Evolutionary conservation across 2,113 vertebrate genomes (phyloP).

Genomic region (Anseranas semipalmata): DNA sequence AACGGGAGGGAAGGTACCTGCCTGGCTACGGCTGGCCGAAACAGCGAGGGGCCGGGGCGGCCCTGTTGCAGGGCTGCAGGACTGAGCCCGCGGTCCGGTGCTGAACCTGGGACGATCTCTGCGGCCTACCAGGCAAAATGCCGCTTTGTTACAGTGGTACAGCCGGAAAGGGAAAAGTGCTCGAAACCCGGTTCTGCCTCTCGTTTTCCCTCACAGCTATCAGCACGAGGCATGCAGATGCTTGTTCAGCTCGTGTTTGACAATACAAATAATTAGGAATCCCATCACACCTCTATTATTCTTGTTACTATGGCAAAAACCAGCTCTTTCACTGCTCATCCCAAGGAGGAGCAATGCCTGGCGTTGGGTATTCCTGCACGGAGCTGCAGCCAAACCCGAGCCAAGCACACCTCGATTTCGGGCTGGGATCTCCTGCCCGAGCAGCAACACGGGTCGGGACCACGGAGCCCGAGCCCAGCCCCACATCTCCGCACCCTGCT

Average conservation of each 20-base stretch:
- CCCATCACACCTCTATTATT: background rate
- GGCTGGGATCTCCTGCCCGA: background rate
- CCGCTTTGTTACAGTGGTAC: background rate
- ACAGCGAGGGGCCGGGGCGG: accelerated
- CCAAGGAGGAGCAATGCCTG: too few species aligned
- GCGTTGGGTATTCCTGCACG: background rate
- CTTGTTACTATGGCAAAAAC: background rate
- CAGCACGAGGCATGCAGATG: background rate
- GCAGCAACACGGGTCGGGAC: accelerated
- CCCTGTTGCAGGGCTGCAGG: too few species aligned
- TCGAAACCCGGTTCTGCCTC: background rate
- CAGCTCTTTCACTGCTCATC: background rate
- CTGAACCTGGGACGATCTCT: background rate
- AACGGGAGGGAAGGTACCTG: too few species aligned
- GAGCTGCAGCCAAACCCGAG: background rate
- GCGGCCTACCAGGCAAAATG: background rate
- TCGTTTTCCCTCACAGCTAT: background rate
- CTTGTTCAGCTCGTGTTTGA: background rate
- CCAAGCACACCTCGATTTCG: background rate
- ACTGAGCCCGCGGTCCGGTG: background rate
- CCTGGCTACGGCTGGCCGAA: too few species aligned
- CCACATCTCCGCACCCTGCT: background rate
- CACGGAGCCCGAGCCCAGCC: background rate
- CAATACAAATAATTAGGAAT: background rate
- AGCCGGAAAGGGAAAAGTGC: background rate